Evolutionary conservation across 2,888 invertebrate genomes (phyloP).

Genomic region (Drosophila rubida): DNA sequence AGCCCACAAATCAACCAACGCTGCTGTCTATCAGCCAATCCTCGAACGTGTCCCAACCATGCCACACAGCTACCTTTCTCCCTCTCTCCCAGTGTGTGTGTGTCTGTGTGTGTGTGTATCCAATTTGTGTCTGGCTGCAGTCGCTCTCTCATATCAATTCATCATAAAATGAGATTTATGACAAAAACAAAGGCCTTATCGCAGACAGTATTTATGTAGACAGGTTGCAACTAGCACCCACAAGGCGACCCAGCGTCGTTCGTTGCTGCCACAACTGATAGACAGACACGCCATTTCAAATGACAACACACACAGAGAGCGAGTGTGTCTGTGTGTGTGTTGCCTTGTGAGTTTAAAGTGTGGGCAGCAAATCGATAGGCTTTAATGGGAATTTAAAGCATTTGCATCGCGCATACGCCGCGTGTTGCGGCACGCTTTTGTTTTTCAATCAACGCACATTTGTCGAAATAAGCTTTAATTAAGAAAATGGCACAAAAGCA

Average conservation of each 20-base stretch:
- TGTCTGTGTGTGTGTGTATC: conserved; percentile 42
- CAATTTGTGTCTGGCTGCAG: conserved; percentile 71
- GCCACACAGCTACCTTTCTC: neutral
- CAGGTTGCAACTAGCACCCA: conserved; percentile 70
- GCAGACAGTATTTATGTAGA: conserved; percentile 82
- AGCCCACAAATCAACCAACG: conserved; percentile 45
- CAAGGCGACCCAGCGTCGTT: neutral
- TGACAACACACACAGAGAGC: conserved; percentile 63
- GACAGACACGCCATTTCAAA: conserved; percentile 73
- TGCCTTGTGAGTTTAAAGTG: conserved; percentile 44
- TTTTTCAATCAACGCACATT: conserved; percentile 58
- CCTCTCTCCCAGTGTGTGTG: neutral
- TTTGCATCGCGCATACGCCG: conserved; percentile 63
- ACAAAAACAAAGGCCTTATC: conserved; percentile 84
- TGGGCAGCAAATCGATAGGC: conserved; percentile 59
- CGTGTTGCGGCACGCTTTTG: conserved; percentile 40
- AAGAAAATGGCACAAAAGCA: conserved; percentile 63
- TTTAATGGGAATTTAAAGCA: conserved; percentile 47
- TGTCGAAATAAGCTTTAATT: conserved; percentile 66
- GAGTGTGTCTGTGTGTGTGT: too few species aligned
- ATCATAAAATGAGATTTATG: conserved; percentile 85
- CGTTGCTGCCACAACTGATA: conserved; percentile 35
- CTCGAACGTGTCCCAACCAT: conserved; percentile 17
- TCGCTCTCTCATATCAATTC: conserved; percentile 80
- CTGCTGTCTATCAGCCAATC: conserved; percentile 48